Conservation (phyloP, 2,113 vertebrate species). For the Ictidomys tridecemlineatus region DNA sequence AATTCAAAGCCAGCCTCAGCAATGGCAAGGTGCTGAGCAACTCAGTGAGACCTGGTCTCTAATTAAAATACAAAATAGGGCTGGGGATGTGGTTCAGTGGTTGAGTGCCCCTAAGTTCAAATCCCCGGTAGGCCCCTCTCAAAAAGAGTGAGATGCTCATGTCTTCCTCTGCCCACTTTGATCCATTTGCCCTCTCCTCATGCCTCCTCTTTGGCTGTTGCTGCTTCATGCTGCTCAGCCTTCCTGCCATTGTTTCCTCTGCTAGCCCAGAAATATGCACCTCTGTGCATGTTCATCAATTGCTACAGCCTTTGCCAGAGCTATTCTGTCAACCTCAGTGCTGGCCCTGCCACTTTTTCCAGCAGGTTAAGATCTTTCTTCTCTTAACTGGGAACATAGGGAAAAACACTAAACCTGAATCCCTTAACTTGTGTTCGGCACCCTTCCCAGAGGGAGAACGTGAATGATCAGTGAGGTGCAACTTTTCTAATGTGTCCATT, state of each 20-base stretch:
- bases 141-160: background rate
- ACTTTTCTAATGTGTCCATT: background rate
- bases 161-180: background rate
- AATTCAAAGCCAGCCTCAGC: no score
- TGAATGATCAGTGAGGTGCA: background rate
- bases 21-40: no score
- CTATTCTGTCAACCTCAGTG: background rate
- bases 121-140: no score
- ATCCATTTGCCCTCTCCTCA: background rate
- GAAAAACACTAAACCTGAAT: background rate
- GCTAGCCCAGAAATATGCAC: background rate
- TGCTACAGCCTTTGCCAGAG: background rate
- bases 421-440: background rate
- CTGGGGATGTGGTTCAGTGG: no score
- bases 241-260: background rate
- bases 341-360: background rate
- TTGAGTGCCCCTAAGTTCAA: no score
- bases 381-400: background rate
- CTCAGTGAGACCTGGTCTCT: no score
- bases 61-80: no score
- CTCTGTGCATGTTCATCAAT: background rate
- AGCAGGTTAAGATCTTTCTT: background rate
- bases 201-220: background rate
- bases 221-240: background rate
- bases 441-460: background rate